A percentile compares a stretch with the other conserved stretches of the same genome.
Conservation (phyloP, 2,797 vertebrate species). For the Parauchenoglanis punctatus region DNA sequence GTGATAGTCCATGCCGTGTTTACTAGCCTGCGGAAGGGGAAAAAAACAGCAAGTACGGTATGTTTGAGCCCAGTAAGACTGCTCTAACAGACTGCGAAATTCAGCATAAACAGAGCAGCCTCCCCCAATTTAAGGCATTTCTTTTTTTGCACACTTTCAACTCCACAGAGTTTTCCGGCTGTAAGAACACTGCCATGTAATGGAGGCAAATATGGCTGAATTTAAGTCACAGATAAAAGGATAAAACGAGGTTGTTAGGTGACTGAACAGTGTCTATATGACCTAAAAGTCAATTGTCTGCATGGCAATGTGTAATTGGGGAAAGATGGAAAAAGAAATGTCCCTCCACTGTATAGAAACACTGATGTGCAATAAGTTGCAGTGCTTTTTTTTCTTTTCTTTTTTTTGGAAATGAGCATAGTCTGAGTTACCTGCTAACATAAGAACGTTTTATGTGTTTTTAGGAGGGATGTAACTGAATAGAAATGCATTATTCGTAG, state of each 20-base stretch:
- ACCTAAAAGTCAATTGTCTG: conserved; percentile 53
- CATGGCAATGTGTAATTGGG: conserved; percentile 40
- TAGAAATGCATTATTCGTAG: not conserved
- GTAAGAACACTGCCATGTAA: conserved; percentile 39
- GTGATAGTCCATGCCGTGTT: conserved; percentile 36
- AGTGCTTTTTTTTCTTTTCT: not conserved
- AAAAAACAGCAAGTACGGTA: conserved; percentile 1
- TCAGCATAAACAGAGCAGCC: conserved; percentile 49
- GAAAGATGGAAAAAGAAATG: conserved; percentile 52
- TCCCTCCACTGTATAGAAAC: conserved; percentile 8
- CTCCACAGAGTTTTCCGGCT: conserved; percentile 25
- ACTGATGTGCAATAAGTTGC: conserved; percentile 7
- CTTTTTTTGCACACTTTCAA: not conserved
- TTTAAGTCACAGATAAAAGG: conserved; percentile 44
- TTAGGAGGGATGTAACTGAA: not conserved
- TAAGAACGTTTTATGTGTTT: not conserved
- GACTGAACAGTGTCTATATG: conserved; percentile 32
- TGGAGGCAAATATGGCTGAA: conserved; percentile 31
- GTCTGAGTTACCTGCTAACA: not conserved
- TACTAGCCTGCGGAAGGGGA: conserved; percentile 18
- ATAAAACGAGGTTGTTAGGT: conserved; percentile 49
- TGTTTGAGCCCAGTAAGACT: conserved; percentile 41
- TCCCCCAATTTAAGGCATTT: conserved; percentile 13
- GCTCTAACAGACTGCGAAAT: conserved; percentile 46
- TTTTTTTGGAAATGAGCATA: not conserved